A percentile compares a stretch with the other conserved stretches of the same genome.
These are phyloP conservation scores for Hyperopisus bebe DNA, from an alignment of 2,113 vertebrate species.

Conservation along the genomic window DNA sequence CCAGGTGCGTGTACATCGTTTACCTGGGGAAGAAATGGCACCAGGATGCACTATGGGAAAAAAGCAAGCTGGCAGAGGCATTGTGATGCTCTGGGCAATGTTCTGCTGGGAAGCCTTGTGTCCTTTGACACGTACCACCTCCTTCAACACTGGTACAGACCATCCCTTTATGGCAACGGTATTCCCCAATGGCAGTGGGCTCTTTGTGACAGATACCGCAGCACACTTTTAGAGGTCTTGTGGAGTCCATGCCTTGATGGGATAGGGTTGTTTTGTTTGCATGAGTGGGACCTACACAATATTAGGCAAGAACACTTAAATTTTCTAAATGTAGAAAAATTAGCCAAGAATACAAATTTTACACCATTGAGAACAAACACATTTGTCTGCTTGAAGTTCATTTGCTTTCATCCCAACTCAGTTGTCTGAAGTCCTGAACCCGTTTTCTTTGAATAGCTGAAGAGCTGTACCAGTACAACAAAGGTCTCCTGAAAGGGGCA, in stretches of 20 bases:
- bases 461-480: not conserved
- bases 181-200: not conserved
- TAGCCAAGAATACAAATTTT: not conserved
- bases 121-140: not conserved
- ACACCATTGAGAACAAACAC: not conserved
- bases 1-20: not conserved
- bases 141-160: not conserved
- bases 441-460: not conserved
- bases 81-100: not conserved
- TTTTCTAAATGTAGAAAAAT: not conserved
- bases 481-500: not conserved
- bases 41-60: not conserved
- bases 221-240: not conserved
- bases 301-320: not conserved
- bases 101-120: not conserved
- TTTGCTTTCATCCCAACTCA: not conserved
- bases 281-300: not conserved
- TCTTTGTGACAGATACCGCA: not conserved
- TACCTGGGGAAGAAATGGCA: not conserved
- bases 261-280: not conserved
- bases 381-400: not conserved
- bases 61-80: not conserved
- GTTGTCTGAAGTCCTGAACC: not conserved
- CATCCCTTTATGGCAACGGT: not conserved
- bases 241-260: not conserved